Base-by-base conservation (phyloP, 2,888 invertebrate species). In the Paralinhomoeus sp. region DNA sequence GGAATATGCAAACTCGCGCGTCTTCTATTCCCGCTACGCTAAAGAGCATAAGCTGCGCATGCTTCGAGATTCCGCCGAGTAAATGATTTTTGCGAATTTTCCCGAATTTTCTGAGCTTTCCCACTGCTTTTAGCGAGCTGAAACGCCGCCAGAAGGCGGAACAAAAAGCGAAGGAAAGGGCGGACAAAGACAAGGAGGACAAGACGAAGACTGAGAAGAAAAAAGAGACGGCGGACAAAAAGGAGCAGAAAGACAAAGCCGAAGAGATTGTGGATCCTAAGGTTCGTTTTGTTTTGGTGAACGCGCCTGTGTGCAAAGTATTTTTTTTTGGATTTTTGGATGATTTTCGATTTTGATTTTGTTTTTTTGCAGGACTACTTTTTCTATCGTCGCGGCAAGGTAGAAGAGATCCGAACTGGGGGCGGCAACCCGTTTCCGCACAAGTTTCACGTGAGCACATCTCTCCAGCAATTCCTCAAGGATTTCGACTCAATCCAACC, bases 351-450 rank as follows among this genome's bases (percentile, higher is more conserved):
- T n/a, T n/a, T n/a, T 27, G 12, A 27, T 27, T 5, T 27, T 5
- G 5, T 5, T 27, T 27, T 23, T 9, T 33, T 31, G 35, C 52
- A 71, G 67, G 73, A 93, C 68, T 97, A 85, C 64, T 84, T 80
- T 60, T 81, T 83, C 61, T 65, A 89, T 44, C 73, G 97, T 45
- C 74, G 76, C 2, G 72, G 75, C 49, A 77, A 80, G 37, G 71
- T 97, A 21, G 73, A 75, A n/a, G 75, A 79, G 45, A 69, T 84
- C 37, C 89, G 91, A 66, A 68, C 69, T 34, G 65, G 68, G 20
- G 73, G 75, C 17, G 71, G 76, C 12, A 75, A 81, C 60, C 93
- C 93, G 1, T 97, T 93, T 64, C 93, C 93, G 17, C 93, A 97
- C 64, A 97, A 97, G 67, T 97, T 85, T 62, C 74, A 80, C 64